A percentile compares a stretch with the other conserved stretches of the same genome.
Conservation (phyloP, 2,888 invertebrate species). For the Argynnis bischoffii region DNA sequence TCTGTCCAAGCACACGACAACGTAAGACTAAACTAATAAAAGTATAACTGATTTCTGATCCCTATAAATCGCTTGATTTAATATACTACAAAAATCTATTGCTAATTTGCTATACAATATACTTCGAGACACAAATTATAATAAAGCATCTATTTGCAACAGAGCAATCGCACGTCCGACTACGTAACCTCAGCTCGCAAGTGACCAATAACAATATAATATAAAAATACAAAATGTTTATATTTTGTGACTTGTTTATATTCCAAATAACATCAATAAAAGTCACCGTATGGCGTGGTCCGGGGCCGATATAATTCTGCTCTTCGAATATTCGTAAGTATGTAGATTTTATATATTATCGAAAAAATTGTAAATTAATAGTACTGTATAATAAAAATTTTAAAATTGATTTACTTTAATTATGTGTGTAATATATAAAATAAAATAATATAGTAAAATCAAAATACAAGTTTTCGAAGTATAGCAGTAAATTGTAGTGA, state of each 20-base stretch:
- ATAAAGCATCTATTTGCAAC: slow-evolving; percentile 8
- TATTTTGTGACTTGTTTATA: slow-evolving; percentile 5
- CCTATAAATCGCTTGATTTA: slow-evolving; percentile 7
- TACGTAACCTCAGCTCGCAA: slow-evolving; percentile 1
- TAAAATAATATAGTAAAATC: background rate
- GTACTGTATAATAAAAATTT: too few relatives aligned
- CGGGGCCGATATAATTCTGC: background rate
- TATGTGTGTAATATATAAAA: background rate
- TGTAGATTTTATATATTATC: too few relatives aligned
- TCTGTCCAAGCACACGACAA: slow-evolving; percentile 29
- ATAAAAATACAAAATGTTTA: slow-evolving; percentile 21
- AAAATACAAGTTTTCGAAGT: slow-evolving; percentile 13
- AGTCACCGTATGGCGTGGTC: slow-evolving; percentile 14
- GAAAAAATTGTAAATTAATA: background rate
- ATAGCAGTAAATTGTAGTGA: slow-evolving; percentile 16
- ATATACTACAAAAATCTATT: slow-evolving; percentile 8
- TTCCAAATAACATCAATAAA: background rate
- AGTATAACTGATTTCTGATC: slow-evolving; percentile 20
- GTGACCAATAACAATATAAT: slow-evolving; percentile 8
- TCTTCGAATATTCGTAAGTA: slow-evolving; percentile 1
- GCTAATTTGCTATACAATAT: slow-evolving; percentile 17
- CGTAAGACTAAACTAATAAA: slow-evolving; percentile 22
- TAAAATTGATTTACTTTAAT: background rate
- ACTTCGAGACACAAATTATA: slow-evolving; percentile 20
- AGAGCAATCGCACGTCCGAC: slow-evolving; percentile 18